Evolutionary conservation across 2,888 invertebrate genomes (phyloP), one percentile per base, ranked within the genome.

Genomic region (Spilosoma lubricipeda): DNA sequence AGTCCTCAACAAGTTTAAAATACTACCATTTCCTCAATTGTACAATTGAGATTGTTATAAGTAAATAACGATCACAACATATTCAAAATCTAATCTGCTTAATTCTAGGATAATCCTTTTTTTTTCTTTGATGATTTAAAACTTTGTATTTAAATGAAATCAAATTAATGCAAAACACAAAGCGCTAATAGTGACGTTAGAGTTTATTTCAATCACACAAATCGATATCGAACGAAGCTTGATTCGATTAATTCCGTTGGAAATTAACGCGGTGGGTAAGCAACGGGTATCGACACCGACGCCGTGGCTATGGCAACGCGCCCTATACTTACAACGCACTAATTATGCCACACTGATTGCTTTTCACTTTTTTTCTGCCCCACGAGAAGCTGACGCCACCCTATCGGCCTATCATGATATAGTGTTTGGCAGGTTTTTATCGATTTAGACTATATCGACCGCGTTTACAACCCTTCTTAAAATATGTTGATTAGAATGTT

Each of bases 301-400:
- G 94, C 94, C 85, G 95, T 95, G 84, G 87, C 90, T 90, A 94
- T 93, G 90, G 90, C 88, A 91, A 95, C 95, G 89, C 94, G 93
- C 95, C 95, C 95, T 92, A 95, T 94, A 95, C 94, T 93, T 92
- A 93, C 94, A 92, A 94, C 94, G 92, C 95, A 95, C 95, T 95
- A 95, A 95, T 95, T 95, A 95, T 95, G 93, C 94, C 94, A 94
- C 95, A 95, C 94, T 95, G 95, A 95, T 95, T 95, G 95, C 95
- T 95, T 95, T 95, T 94, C 92, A 93, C 93, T 93, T 95, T 95
- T 90, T 94, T 94, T 92, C 88, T 92, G 91, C 94, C 94, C 95
- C 91, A 93, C 90, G 93, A 95, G 95, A 94, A 93, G 90, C 92
- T 92, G 92, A 92, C 91, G 92, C 93, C 94, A 93, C 95, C 95